These are phyloP conservation scores for Lagorchestes hirsutus DNA, from an alignment of 2,797 vertebrate species.

Conservation along the genomic window DNA sequence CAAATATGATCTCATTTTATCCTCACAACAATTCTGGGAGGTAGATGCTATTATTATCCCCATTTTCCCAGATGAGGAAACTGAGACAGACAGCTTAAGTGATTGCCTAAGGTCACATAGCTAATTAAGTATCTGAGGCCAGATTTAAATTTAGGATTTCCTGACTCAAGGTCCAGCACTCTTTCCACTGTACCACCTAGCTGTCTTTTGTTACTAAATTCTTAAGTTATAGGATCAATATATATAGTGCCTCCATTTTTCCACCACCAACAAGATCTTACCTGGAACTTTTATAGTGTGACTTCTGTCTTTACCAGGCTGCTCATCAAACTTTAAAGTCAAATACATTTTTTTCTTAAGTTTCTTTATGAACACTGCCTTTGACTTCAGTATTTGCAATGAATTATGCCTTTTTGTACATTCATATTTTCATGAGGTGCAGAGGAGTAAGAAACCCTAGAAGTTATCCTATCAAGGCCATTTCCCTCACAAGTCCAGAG, in stretches of 20 bases:
- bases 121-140: neutral
- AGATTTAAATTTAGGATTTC: neutral
- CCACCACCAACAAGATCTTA: neutral
- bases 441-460: neutral
- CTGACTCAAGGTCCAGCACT: neutral
- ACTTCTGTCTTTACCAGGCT: constrained; percentile 11
- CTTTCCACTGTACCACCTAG: neutral
- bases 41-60: neutral
- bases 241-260: constrained; percentile 16
- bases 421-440: neutral
- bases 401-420: constrained; percentile 34
- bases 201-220: constrained; percentile 11
- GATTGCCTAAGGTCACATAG: neutral
- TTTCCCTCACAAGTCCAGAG: neutral
- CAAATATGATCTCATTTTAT: neutral
- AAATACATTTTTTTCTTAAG: neutral
- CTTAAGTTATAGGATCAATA: constrained; percentile 15
- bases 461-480: neutral
- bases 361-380: neutral
- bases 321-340: neutral
- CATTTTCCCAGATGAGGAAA: neutral
- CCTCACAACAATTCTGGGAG: neutral
- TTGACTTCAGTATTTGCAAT: constrained; percentile 2
- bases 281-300: neutral
- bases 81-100: neutral